phyloP scores from a whole-genome alignment of 2,888 invertebrate genomes.

The Dasysyrphus albostriatus region DNA sequence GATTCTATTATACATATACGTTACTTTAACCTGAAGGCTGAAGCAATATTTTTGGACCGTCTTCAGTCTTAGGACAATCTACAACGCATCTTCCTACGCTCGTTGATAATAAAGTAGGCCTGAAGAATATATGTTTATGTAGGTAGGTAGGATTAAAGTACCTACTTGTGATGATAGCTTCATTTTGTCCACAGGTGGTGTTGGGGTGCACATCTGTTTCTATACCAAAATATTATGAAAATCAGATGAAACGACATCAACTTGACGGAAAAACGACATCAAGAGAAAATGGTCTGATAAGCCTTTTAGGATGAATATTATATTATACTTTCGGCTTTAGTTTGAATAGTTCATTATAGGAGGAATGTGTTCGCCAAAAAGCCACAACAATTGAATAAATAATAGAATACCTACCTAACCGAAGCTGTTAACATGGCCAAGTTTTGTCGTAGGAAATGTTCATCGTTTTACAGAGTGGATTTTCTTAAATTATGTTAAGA shows the following conservation, averaged over 20 bases:
- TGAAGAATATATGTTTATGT: background rate
- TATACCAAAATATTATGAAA: background rate
- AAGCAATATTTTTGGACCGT: background rate
- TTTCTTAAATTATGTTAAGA: too few relatives aligned
- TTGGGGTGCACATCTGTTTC: background rate
- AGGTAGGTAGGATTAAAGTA: background rate
- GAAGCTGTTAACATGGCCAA: background rate
- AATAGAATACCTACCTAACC: background rate
- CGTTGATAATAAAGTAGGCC: background rate
- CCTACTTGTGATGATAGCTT: conserved; percentile 28
- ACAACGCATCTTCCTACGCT: background rate
- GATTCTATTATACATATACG: background rate
- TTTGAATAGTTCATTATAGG: background rate
- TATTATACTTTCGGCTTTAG: background rate
- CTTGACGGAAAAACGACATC: conserved; percentile 15
- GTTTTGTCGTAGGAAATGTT: too few relatives aligned
- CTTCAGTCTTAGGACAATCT: conserved; percentile 8
- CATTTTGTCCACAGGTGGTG: conserved; percentile 26
- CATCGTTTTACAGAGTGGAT: too few relatives aligned
- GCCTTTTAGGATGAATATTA: conserved; percentile 7
- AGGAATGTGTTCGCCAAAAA: too few relatives aligned
- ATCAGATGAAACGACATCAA: background rate
- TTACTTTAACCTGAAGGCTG: background rate
- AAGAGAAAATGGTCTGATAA: conserved; percentile 12
- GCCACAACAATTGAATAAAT: background rate